Evolutionary conservation across 35 echinoderm and acorn worm species (phyloP), one percentile per base, ranked within the genome.

Genomic region (Ophioderma brevispina): DNA sequence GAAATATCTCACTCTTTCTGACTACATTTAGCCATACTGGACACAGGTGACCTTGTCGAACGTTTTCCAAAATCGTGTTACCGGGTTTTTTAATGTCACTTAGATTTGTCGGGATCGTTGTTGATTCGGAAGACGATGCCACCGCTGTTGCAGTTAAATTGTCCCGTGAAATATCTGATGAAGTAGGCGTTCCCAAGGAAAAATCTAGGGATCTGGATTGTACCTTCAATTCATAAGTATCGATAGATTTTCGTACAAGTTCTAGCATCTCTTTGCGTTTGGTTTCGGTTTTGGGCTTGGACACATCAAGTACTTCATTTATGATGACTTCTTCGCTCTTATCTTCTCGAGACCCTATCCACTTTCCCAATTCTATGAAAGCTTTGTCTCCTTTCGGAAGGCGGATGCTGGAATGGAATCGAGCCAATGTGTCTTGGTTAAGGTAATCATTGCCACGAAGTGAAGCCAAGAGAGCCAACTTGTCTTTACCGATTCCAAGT

Each of bases 401-500:
- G 0, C 78, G 35, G 39, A 89, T 40, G 28, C 87, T 88, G 32
- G 64, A 56, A n/a, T 49, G 79, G 79, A 95, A 95, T 36, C 78
- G 34, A 36, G 77, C 84, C 33, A 95, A 19, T 0, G 75, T 59
- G 31, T 36, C 59, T 30, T 70, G 34, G 37, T 90, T 38, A 23
- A 97, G 40, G 75, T 97, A 97, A 78, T 97, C 95, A 81, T 97
- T 97, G 0, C 95, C 95, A 78, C 43, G 56, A 18, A 97, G 35
- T 0, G 91, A 90, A 36, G 91, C 95, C 42, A 97, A 84, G 18
- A 97, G 87, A 15, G 95, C 91, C 64, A 97, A 46, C 13, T 94
- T 17, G 31, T 80, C 49, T 14, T 82, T 80, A 4, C 88, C 84
- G 13, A 97, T 39, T 19, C 55, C 38, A 35, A 93, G 90, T 52